Evolutionary conservation across 2,888 invertebrate species (phyloP), one percentile per base, ranked within the genome.

Genomic region (Cryptus viduatorius): DNA sequence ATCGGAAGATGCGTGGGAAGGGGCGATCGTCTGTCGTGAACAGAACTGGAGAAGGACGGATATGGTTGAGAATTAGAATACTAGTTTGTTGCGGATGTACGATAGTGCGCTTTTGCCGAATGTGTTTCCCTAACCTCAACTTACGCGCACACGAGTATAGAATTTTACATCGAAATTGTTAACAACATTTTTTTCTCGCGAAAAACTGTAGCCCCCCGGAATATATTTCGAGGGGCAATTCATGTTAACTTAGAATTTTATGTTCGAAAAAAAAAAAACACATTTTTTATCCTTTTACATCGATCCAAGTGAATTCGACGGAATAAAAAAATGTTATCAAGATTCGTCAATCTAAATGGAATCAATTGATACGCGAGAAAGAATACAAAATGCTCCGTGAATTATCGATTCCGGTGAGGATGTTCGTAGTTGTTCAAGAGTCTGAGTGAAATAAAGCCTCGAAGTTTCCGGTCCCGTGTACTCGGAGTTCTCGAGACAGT

Each of bases 1-100:
- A 79, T 46, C 79, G 77, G 71, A 78, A 82, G 85, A 72, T 81
- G 75, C 69, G 37, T 8, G 37, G 37, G 1, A 8, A 37, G 29
- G 42, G n/a, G 61, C 12, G 29, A 19, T 14, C 19, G 56, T 50
- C 75, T 79, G 77, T 53, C 69, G 44, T n/a, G 64, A 48, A 68
- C 67, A 67, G 67, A 37, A 37, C 48, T 8, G 72, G 42, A 72
- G 67, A 50, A 72, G 61, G 48, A 59, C 67, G 37, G 71, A 16
- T 37, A 71, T 24, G 64, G 75, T 44, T 14, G 61, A 75, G 59
- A 68, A 81, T 16, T 53, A 59, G 68, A 69, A 61, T 31, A 53
- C 75, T 31, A 59, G 61, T 64, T 76, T 64, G 64, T 69, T 67
- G 44, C 48, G 64, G 37, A 37, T 48, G 31, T 56, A 65, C 48